Percentiles rank a stretch among this genome's conserved stretches.
Conservation (phyloP, 1,140 invertebrate species). For the Drosophila ohnishii region DNA sequence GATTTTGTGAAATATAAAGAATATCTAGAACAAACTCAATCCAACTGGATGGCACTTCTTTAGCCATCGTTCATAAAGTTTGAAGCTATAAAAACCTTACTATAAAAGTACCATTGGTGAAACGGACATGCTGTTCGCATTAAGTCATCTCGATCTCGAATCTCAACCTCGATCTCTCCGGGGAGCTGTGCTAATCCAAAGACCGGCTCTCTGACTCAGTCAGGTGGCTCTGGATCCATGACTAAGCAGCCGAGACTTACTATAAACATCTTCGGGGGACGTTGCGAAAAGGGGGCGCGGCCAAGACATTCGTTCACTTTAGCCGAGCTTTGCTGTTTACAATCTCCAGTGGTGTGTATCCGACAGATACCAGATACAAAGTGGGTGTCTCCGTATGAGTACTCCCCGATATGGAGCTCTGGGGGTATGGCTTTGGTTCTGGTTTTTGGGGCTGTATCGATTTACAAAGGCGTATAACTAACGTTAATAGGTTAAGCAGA, state of each 20-base stretch:
- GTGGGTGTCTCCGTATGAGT: conserved; percentile 23
- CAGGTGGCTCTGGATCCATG: conserved; percentile 45
- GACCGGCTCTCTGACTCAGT: conserved; percentile 70
- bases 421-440: conserved; percentile 51
- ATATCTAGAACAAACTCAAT: neutral
- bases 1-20: neutral
- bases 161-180: conserved; percentile 13
- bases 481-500: conserved; percentile 15
- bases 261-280: conserved; percentile 3
- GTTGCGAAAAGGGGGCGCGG: conserved; percentile 25
- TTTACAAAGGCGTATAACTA: conserved; percentile 66
- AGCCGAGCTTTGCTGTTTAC: conserved; percentile 53
- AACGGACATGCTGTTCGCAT: conserved; percentile 68
- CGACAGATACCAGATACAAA: conserved; percentile 9
- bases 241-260: conserved; percentile 44
- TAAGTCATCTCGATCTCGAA: conserved; percentile 61
- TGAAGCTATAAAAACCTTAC: neutral
- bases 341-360: conserved; percentile 31
- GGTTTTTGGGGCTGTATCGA: conserved; percentile 66
- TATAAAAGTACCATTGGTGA: conserved; percentile 1
- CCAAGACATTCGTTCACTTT: conserved; percentile 39
- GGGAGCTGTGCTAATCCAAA: conserved; percentile 48
- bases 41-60: neutral
- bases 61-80: too few relatives aligned
- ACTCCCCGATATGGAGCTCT: conserved; percentile 53